Conservation (phyloP, 2,113 vertebrate species). For the Maccullochella peelii region DNA sequence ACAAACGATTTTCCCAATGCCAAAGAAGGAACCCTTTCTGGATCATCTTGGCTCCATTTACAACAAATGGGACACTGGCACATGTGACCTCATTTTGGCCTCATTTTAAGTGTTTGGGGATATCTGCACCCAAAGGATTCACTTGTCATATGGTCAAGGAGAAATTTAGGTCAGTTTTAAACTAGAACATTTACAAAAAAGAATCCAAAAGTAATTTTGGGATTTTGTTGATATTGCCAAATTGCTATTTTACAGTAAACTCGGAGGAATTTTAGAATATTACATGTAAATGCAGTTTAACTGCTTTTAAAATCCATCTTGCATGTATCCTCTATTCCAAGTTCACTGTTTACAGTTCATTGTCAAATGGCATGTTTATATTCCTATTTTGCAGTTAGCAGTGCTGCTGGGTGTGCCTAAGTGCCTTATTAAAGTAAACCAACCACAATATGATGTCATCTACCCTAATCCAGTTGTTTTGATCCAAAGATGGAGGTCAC, state of each 20-base stretch:
- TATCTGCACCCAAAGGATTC: conserved; percentile 41
- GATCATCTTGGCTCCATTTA: conserved; percentile 29
- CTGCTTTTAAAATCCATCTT: neutral
- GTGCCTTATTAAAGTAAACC: neutral
- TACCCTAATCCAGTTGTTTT: conserved; percentile 64
- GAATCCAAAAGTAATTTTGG: neutral
- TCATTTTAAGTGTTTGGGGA: conserved; percentile 52
- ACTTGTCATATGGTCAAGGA: neutral
- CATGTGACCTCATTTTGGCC: conserved; percentile 44
- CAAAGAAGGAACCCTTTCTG: conserved; percentile 12
- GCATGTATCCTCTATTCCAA: neutral
- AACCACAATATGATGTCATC: conserved; percentile 38
- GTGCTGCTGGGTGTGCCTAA: neutral
- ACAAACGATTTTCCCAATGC: neutral
- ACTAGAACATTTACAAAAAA: neutral
- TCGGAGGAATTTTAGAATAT: neutral
- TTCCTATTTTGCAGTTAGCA: neutral
- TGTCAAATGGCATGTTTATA: neutral
- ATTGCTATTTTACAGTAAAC: neutral
- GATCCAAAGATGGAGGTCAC: conserved; percentile 61
- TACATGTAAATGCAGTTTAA: neutral
- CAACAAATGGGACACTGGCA: conserved; percentile 49
- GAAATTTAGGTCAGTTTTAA: conserved; percentile 18
- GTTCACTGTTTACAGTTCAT: neutral
- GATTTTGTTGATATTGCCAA: neutral